Evolutionary conservation across 2,888 invertebrate species (phyloP).

Genomic region (Thysanoteuthis rhombus): DNA sequence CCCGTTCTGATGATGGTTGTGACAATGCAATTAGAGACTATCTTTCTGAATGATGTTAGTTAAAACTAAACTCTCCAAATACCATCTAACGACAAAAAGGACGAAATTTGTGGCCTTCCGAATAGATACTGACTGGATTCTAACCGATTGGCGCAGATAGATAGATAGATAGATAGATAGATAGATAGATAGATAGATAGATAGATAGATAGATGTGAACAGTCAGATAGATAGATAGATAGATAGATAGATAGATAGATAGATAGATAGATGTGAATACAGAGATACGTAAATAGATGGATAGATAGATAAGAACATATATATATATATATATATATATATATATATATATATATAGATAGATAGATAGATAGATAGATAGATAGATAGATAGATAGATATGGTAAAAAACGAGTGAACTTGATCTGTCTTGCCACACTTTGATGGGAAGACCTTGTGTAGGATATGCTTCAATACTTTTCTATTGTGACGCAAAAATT

Average conservation of each 20-base stretch:
- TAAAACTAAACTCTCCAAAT: no score
- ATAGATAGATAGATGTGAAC: not conserved
- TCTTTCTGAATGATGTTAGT: no score
- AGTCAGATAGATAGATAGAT: not conserved
- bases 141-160: not conserved
- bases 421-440: not conserved
- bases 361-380: not conserved
- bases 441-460: not conserved
- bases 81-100: no score
- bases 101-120: no score
- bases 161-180: not conserved
- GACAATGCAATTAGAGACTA: no score
- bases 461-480: not conserved
- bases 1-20: no score
- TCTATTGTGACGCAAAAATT: not conserved
- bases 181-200: not conserved
- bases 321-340: no score
- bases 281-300: no score
- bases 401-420: not conserved
- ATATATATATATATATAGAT: not conserved
- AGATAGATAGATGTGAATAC: no score
- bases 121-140: no score
- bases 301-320: no score
- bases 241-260: not conserved
- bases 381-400: not conserved